A percentile compares a stretch with the other conserved stretches of the same genome.
Evolutionary conservation across 2,797 vertebrate genomes (phyloP).

Genomic region (Schizopygopsis malacanthus): DNA sequence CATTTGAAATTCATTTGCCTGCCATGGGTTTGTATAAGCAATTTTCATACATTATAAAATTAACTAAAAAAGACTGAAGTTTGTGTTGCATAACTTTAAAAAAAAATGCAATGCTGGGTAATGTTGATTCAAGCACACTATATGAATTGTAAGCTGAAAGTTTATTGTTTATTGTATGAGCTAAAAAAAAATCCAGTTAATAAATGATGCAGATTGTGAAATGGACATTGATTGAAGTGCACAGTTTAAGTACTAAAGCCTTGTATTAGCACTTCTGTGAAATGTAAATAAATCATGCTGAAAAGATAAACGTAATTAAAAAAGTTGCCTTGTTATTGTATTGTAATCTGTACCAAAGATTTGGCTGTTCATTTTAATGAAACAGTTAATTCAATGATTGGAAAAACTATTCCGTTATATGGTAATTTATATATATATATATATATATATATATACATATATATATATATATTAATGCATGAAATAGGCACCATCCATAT

Average conservation of each 20-base stretch:
- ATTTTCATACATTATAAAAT: not conserved
- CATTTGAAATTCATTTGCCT: not conserved
- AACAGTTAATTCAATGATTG: constrained; percentile 14
- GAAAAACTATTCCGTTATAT: constrained; percentile 5
- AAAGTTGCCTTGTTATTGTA: not conserved
- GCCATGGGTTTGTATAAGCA: not conserved
- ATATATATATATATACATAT: no score
- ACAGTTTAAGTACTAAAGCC: not conserved
- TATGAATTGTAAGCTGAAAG: not conserved
- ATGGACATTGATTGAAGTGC: not conserved
- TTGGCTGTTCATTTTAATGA: constrained; percentile 14
- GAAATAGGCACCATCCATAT: not conserved
- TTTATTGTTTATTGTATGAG: not conserved
- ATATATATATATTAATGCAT: not conserved
- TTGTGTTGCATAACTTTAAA: not conserved
- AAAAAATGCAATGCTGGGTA: not conserved
- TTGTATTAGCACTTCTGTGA: not conserved
- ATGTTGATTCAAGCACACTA: not conserved
- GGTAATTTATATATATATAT: not conserved
- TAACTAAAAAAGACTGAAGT: not conserved
- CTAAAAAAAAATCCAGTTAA: not conserved
- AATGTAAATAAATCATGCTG: constrained; percentile 38
- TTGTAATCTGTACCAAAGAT: not conserved
- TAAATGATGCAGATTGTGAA: not conserved
- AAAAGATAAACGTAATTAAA: constrained; percentile 32